A percentile compares a stretch with the other conserved stretches of the same genome.
Conservation (phyloP, 64 coral and sea anemone genomes). For the Hydrozoanthus tunicans region DNA sequence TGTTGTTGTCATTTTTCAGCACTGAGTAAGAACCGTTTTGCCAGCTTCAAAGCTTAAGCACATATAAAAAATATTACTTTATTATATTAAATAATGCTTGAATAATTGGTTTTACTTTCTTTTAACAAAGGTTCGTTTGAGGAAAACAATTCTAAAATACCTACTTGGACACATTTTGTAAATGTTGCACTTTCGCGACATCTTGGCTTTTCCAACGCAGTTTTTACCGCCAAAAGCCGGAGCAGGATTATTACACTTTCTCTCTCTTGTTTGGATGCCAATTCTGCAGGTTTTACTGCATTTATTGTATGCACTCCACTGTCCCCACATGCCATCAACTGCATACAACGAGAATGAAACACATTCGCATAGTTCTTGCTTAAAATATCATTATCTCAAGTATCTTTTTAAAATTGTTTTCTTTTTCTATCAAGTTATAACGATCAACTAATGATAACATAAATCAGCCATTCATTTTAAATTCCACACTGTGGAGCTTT, state of each 20-base stretch:
- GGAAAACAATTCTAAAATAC: neutral
- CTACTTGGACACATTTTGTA: conserved; percentile 48
- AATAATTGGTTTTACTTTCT: too few species aligned
- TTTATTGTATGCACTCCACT: neutral
- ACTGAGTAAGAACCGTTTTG: too few species aligned
- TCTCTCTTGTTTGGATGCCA: conserved; percentile 8
- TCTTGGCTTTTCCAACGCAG: neutral
- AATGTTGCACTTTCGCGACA: conserved; percentile 17
- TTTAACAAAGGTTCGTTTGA: too few species aligned
- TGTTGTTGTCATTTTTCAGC: too few species aligned
- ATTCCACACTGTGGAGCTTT: too few species aligned
- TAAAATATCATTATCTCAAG: too few species aligned
- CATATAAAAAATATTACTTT: neutral
- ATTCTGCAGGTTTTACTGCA: conserved; percentile 40
- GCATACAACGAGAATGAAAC: neutral
- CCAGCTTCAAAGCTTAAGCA: too few species aligned
- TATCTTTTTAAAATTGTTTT: too few species aligned
- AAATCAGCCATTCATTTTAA: too few species aligned
- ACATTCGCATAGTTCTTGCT: neutral
- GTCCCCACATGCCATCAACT: conserved; percentile 33
- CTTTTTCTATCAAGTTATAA: too few species aligned
- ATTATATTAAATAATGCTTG: too few species aligned
- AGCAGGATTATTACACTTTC: conserved; percentile 25
- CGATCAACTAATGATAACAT: too few species aligned
- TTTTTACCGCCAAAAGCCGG: conserved; percentile 10